phyloP scores from a whole-genome alignment of 2,888 invertebrate species.

The Thecophora atra region DNA sequence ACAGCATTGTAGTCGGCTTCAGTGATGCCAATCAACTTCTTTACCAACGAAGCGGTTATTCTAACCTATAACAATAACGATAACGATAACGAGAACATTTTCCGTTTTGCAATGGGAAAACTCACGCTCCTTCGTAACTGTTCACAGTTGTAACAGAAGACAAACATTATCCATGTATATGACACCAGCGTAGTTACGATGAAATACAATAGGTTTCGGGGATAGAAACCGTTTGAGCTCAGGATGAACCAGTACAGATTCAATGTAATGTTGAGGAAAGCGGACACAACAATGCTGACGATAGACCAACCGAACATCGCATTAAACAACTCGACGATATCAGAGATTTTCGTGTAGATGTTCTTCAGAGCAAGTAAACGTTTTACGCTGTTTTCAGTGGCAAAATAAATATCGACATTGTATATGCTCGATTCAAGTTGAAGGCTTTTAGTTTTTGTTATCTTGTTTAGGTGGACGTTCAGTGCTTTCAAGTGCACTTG shows the following conservation, averaged over 20 bases:
- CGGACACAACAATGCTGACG: slow-evolving; percentile 48
- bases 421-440: background rate
- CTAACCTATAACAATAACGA: background rate
- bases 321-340: slow-evolving; percentile 48
- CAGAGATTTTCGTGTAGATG: slow-evolving; percentile 51
- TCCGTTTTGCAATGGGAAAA: background rate
- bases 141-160: slow-evolving; percentile 52
- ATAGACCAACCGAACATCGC: slow-evolving; percentile 53
- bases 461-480: slow-evolving; percentile 16
- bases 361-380: slow-evolving; percentile 51
- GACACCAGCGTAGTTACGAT: slow-evolving; percentile 33
- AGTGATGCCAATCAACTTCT: slow-evolving; percentile 10
- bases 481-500: slow-evolving; percentile 47
- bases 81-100: background rate
- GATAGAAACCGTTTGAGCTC: slow-evolving; percentile 45
- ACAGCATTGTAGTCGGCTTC: slow-evolving; percentile 47
- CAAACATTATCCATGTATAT: slow-evolving; percentile 43
- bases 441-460: background rate
- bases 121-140: slow-evolving; percentile 32
- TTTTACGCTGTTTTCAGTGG: background rate
- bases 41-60: background rate
- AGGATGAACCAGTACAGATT: slow-evolving; percentile 54
- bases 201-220: slow-evolving; percentile 43
- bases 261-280: slow-evolving; percentile 52
- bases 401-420: background rate